A percentile compares a stretch with the other conserved stretches of the same genome.
Conservation (phyloP, 1,140 invertebrate species). For the Meteorus sp. region DNA sequence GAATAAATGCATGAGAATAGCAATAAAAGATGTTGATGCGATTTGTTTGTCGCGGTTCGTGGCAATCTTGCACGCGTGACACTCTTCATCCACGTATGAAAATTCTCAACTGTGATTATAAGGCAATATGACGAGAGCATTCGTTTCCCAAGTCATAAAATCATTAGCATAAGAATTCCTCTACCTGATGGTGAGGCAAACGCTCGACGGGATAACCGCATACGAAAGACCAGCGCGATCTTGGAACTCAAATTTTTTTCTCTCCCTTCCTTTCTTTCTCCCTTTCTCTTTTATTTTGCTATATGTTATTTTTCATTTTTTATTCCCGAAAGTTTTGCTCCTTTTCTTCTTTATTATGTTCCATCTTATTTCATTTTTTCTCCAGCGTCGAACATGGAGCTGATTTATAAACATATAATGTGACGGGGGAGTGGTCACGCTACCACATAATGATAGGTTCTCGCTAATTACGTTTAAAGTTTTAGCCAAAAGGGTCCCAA, state of each 20-base stretch:
- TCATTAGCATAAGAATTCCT: slow-evolving; percentile 62
- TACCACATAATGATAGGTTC: slow-evolving; percentile 61
- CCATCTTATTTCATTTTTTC: slow-evolving; percentile 37
- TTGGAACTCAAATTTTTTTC: slow-evolving; percentile 23
- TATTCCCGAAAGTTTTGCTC: slow-evolving; percentile 13
- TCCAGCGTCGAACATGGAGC: slow-evolving; percentile 40
- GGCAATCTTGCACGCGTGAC: background rate
- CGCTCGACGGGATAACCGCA: slow-evolving; percentile 22
- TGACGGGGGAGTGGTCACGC: slow-evolving; percentile 60
- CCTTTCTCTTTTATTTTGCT: slow-evolving; percentile 11
- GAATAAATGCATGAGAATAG: slow-evolving; percentile 6
- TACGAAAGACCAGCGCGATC: too few relatives aligned
- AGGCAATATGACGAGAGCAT: slow-evolving; percentile 60
- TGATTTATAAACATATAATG: slow-evolving; percentile 63
- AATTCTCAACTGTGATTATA: slow-evolving; percentile 48
- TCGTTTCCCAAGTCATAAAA: slow-evolving; percentile 61
- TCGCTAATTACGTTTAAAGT: slow-evolving; percentile 60
- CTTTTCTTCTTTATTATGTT: slow-evolving; percentile 12
- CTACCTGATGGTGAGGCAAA: slow-evolving; percentile 47
- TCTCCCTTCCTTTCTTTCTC: slow-evolving; percentile 13
- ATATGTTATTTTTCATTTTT: slow-evolving; percentile 8
- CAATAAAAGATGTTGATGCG: background rate
- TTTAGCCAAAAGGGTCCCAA: slow-evolving; percentile 27
- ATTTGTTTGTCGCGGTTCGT: background rate
- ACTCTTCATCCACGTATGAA: slow-evolving; percentile 4